A percentile compares a stretch with the other conserved stretches of the same genome.
Evolutionary conservation across 2,888 invertebrate genomes (phyloP).

Genomic region (Melieria crassipennis): DNA sequence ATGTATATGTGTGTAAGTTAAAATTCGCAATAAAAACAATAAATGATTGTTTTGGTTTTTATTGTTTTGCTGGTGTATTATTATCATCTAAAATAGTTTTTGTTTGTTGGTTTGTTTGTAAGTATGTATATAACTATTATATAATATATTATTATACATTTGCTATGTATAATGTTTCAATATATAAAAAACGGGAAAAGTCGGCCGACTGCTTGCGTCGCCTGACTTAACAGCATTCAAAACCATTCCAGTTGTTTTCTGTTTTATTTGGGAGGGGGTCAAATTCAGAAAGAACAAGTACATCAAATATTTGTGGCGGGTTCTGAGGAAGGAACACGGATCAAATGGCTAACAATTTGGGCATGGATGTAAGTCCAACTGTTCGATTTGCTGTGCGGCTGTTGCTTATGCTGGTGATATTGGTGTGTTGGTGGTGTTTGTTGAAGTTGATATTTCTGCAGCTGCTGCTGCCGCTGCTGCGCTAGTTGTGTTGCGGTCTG

Average conservation of each 20-base stretch:
- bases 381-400: neutral
- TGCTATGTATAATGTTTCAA: slow-evolving; percentile 32
- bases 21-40: slow-evolving; percentile 25
- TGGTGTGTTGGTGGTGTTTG: slow-evolving; percentile 17
- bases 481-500: neutral
- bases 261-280: neutral
- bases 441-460: slow-evolving; percentile 24
- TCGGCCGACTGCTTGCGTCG: neutral
- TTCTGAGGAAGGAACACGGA: slow-evolving; percentile 18
- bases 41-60: slow-evolving; percentile 28
- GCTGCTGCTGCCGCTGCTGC: no score
- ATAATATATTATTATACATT: slow-evolving; percentile 37
- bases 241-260: slow-evolving; percentile 40
- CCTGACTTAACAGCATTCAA: neutral
- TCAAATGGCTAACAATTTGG: slow-evolving; percentile 3
- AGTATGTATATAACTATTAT: slow-evolving; percentile 34
- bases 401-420: slow-evolving; percentile 11
- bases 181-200: slow-evolving; percentile 28
- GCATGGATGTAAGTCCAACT: neutral
- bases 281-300: slow-evolving; percentile 12
- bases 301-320: slow-evolving; percentile 44
- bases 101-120: slow-evolving; percentile 32
- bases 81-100: slow-evolving; percentile 29
- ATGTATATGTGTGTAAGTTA: neutral
- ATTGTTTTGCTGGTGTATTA: slow-evolving; percentile 24